Percentiles rank a stretch among this genome's conserved stretches.
phyloP scores from a whole-genome alignment of 2,113 vertebrate species.

The Campylorhamphus procurvoides region DNA sequence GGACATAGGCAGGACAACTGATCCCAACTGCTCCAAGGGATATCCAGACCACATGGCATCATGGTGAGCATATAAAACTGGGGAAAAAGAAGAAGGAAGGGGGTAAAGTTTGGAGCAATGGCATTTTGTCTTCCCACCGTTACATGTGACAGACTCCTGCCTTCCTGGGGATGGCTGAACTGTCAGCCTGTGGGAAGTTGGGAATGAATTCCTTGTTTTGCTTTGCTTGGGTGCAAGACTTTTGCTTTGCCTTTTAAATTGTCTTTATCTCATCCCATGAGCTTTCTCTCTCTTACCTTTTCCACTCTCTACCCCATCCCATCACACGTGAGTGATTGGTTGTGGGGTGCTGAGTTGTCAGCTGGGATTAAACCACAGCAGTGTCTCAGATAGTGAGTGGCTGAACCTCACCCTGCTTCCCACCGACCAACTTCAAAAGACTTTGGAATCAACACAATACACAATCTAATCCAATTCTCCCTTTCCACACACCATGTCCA shows the following conservation, averaged over 20 bases:
- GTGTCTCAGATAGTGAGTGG: rapidly evolving
- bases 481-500: not conserved
- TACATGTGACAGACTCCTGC: not conserved
- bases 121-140: not conserved
- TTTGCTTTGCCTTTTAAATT: not conserved
- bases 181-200: not conserved
- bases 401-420: not conserved
- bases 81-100: not conserved
- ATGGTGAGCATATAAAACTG: not conserved
- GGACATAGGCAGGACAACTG: not conserved
- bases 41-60: not conserved
- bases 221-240: not conserved
- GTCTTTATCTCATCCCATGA: not conserved
- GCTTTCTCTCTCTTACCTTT: not conserved
- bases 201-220: not conserved
- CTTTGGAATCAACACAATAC: not conserved
- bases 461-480: not conserved
- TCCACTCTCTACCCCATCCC: not conserved
- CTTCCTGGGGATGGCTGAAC: not conserved
- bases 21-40: not conserved
- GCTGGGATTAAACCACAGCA: not conserved
- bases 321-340: no score
- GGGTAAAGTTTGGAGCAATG: not conserved
- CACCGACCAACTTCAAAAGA: not conserved
- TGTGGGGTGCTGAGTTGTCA: not conserved